phyloP scores from a whole-genome alignment of 2,888 invertebrate species.

The Ophion ventricosus region DNA sequence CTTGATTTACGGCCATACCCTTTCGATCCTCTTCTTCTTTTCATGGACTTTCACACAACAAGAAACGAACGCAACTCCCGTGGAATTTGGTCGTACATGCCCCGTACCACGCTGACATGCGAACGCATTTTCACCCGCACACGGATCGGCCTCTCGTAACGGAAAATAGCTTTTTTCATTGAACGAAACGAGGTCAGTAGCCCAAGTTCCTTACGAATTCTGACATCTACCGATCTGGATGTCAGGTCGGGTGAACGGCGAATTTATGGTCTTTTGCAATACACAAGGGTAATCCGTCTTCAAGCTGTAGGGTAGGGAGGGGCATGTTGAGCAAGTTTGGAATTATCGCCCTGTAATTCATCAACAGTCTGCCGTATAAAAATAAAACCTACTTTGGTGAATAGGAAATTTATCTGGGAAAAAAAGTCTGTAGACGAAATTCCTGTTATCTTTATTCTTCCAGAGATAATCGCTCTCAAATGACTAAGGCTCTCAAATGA shows the following conservation, averaged over 20 bases:
- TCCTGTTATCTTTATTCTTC: too few species aligned
- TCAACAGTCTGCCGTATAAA: too few species aligned
- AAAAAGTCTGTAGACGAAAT: too few species aligned
- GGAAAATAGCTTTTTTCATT: slow-evolving; percentile 34
- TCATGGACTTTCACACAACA: slow-evolving; percentile 48
- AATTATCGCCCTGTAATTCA: too few species aligned
- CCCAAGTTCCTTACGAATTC: slow-evolving; percentile 14
- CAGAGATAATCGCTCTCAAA: too few species aligned
- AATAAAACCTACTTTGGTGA: too few species aligned
- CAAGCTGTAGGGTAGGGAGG: too few species aligned
- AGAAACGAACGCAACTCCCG: slow-evolving; percentile 16
- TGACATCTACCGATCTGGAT: slow-evolving; percentile 21
- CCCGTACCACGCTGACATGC: slow-evolving; percentile 14
- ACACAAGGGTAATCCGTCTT: neutral
- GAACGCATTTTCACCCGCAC: neutral
- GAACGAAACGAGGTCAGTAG: slow-evolving; percentile 73
- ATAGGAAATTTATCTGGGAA: too few species aligned
- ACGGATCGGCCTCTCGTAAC: neutral
- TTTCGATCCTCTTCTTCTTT: slow-evolving; percentile 47
- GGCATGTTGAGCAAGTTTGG: too few species aligned
- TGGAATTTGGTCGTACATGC: slow-evolving; percentile 15
- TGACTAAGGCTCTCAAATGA: too few species aligned
- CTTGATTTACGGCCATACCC: slow-evolving; percentile 60
- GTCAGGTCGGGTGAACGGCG: neutral
- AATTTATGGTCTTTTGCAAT: slow-evolving; percentile 38